phyloP scores from a whole-genome alignment of 2,888 invertebrate genomes.

The Dioctria linearis region DNA sequence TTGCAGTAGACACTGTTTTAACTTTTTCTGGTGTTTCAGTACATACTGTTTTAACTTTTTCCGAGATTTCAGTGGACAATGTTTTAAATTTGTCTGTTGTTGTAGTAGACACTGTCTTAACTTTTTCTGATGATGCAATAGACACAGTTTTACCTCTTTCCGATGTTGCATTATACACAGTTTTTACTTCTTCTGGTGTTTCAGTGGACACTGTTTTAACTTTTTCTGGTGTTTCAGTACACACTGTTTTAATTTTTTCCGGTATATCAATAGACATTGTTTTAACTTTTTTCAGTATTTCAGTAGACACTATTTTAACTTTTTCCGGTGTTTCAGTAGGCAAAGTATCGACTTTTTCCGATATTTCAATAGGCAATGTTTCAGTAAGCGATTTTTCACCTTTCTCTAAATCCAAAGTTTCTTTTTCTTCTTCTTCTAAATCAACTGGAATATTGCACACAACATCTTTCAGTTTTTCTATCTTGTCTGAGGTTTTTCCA shows the following conservation, averaged over 20 bases:
- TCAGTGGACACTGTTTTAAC: background rate
- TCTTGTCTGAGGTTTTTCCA: too few species aligned
- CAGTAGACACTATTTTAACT: background rate
- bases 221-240: background rate
- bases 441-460: background rate
- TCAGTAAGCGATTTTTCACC: background rate
- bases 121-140: background rate
- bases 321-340: background rate
- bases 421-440: background rate
- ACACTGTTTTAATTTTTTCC: background rate
- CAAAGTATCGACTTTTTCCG: background rate
- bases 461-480: too few species aligned
- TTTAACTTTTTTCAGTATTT: background rate
- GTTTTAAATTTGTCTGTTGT: too few species aligned
- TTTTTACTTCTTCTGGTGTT: background rate
- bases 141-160: too few species aligned
- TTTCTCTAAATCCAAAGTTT: background rate
- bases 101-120: background rate
- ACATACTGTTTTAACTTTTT: background rate
- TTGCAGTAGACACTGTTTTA: background rate
- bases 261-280: background rate
- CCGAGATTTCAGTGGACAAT: background rate
- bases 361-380: background rate
- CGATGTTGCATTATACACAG: too few species aligned
- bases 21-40: background rate